Base-by-base conservation (phyloP, 2,113 vertebrate species). In the Hyaena hyaena region DNA sequence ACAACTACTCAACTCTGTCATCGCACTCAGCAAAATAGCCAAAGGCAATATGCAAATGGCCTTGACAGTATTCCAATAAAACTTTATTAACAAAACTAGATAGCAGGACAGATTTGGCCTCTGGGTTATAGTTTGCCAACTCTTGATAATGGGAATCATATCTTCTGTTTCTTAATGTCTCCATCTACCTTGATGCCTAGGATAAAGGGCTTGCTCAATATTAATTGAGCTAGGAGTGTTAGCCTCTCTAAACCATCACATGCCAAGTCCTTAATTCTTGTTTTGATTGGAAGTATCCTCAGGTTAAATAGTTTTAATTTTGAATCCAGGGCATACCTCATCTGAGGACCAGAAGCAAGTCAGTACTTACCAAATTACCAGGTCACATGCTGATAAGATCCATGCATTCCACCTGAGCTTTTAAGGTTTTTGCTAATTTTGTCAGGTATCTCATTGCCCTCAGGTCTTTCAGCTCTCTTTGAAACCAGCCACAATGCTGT, bases 401-500 rank as follows among this genome's bases (percentile, higher is more conserved):
- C 0, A 0, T 43, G 16, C 48, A 31, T 92, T 76, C 45, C 39
- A 1, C 35, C 10, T 15, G 48, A 92, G 88, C 16, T n/a, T 35
- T 50, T 45, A 48, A 94, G n/a, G 1, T 79, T 93, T 86, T 93
- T 76, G 71, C 86, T 92, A 28, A 7, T 93, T 98, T 97, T 33
- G 15, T 77, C 61, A 83, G 31, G 24, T 91, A 71, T 74, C 76
- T 16, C 45, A 53, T 97, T 89, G 68, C 92, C 82, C 77, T 96
- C 10, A 1, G 1, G 28, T 77, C 92, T 95, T 90, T 93, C 39
- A 80, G 10, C 69, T 97, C 45, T 94, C 89, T 97, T 98, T 96
- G 95, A 96, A 98, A 92, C 85, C 85, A 21, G 15, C 83, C 88
- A 92, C 69, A 35, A 88, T 84, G 55, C 73, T n/a, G 92, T 87